Evolutionary conservation across 2,888 invertebrate species (phyloP).

Genomic region (Erebia palarica): DNA sequence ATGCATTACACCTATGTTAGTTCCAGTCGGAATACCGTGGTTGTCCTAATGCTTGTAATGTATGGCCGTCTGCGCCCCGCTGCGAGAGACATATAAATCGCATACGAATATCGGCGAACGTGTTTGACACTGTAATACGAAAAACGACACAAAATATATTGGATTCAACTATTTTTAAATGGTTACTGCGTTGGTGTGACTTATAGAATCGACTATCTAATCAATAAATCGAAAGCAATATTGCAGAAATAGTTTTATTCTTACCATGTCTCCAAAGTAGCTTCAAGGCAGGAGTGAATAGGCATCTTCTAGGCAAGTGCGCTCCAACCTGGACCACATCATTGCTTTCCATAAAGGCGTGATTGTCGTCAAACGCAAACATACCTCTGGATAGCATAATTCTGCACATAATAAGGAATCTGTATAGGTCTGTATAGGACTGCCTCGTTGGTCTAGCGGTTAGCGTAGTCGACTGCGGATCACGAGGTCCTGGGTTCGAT

Average conservation of each 20-base stretch:
- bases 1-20: conserved; percentile 10
- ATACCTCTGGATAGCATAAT: too few relatives aligned
- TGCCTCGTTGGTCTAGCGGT: too few relatives aligned
- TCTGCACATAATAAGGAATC: too few relatives aligned
- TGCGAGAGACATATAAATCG: conserved; percentile 73
- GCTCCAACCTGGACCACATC: too few relatives aligned
- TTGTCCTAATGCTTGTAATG: conserved; percentile 48
- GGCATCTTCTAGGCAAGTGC: too few relatives aligned
- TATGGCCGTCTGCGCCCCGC: conserved; percentile 53
- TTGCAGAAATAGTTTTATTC: background rate
- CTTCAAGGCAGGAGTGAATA: too few relatives aligned
- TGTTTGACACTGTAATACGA: conserved; percentile 33
- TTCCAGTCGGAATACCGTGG: conserved; percentile 26
- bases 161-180: conserved; percentile 9
- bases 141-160: conserved; percentile 28
- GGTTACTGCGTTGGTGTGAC: background rate
- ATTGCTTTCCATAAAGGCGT: too few relatives aligned
- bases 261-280: too few relatives aligned
- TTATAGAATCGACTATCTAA: background rate
- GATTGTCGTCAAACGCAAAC: too few relatives aligned
- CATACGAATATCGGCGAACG: conserved; percentile 48
- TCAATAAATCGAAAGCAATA: background rate
- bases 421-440: too few relatives aligned
- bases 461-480: too few relatives aligned
- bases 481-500: too few relatives aligned